Percentiles rank a stretch among this genome's conserved stretches.
Conservation (phyloP, 2,888 invertebrate genomes). For the Trimorus sp. region DNA sequence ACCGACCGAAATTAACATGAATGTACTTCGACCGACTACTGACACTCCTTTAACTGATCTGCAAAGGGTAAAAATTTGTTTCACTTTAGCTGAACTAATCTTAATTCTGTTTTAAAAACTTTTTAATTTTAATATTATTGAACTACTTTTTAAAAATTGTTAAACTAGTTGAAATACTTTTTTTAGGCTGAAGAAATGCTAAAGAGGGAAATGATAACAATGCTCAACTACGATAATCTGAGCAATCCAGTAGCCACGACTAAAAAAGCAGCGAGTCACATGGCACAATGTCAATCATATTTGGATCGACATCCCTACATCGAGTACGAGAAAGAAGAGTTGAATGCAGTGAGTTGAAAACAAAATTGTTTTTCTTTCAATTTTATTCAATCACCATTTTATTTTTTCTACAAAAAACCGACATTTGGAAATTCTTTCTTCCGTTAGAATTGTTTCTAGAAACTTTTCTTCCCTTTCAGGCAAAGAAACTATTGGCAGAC, state of each 20-base stretch:
- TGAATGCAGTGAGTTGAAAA: constrained; percentile 74
- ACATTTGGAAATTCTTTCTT: too few species aligned
- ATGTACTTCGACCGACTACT: constrained; percentile 89
- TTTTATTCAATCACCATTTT: too few species aligned
- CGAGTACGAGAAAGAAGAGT: constrained; percentile 86
- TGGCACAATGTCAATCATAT: constrained; percentile 86
- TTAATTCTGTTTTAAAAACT: too few species aligned
- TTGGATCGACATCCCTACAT: constrained; percentile 94
- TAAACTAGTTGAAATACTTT: neutral
- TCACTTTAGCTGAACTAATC: too few species aligned
- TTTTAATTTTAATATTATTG: neutral
- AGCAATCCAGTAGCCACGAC: constrained; percentile 86
- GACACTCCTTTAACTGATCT: constrained; percentile 91
- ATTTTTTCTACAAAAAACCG: too few species aligned
- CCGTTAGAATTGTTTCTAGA: neutral
- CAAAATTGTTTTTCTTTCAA: neutral
- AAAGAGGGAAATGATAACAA: constrained; percentile 97
- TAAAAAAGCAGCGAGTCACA: constrained; percentile 82
- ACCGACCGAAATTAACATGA: constrained; percentile 89
- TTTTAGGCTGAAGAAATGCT: constrained; percentile 95
- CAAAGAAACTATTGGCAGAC: constrained; percentile 86
- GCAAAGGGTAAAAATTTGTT: constrained; percentile 88
- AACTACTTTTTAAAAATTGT: constrained; percentile 11
- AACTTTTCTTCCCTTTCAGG: constrained; percentile 76
- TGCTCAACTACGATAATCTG: constrained; percentile 95